Conservation (phyloP, 64 coral and sea anemone species). For the Porites australiensis region DNA sequence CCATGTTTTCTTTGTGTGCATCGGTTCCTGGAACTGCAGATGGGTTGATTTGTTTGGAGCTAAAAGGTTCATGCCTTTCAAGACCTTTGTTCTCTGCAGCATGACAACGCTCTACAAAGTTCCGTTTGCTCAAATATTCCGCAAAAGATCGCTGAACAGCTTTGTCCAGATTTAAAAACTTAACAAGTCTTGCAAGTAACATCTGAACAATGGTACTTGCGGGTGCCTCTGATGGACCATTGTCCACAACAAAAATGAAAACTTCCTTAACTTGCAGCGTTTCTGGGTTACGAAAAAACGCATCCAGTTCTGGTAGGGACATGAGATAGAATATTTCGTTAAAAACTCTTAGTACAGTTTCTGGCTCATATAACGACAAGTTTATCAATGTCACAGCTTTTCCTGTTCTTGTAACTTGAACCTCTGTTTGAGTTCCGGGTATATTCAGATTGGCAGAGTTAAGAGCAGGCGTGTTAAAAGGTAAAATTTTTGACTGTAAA, state of each 20-base stretch:
- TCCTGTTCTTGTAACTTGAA: constrained; percentile 69
- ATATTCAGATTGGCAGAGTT: background rate
- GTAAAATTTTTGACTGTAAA: background rate
- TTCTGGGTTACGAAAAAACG: constrained; percentile 29
- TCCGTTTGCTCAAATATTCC: constrained; percentile 56
- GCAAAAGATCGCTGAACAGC: constrained; percentile 40
- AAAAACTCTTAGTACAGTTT: constrained; percentile 15
- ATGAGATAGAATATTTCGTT: constrained; percentile 49
- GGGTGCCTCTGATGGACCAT: constrained; percentile 63
- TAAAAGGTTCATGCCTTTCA: constrained; percentile 50
- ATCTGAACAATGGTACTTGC: constrained; percentile 39
- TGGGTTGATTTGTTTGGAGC: constrained; percentile 12
- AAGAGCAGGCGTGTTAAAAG: background rate
- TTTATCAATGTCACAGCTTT: constrained; percentile 47
- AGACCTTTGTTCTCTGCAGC: constrained; percentile 54
- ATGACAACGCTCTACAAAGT: constrained; percentile 61
- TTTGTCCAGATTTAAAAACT: constrained; percentile 36
- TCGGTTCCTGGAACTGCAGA: constrained; percentile 8
- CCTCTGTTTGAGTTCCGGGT: background rate
- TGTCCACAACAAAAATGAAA: constrained; percentile 58
- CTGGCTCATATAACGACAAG: background rate
- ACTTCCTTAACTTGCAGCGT: constrained; percentile 23
- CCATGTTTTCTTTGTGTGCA: constrained; percentile 66
- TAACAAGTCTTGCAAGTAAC: constrained; percentile 38
- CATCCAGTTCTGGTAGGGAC: constrained; percentile 6